phyloP scores from a whole-genome alignment of 1,140 invertebrate genomes.

The Sweltsa coloradensis region DNA sequence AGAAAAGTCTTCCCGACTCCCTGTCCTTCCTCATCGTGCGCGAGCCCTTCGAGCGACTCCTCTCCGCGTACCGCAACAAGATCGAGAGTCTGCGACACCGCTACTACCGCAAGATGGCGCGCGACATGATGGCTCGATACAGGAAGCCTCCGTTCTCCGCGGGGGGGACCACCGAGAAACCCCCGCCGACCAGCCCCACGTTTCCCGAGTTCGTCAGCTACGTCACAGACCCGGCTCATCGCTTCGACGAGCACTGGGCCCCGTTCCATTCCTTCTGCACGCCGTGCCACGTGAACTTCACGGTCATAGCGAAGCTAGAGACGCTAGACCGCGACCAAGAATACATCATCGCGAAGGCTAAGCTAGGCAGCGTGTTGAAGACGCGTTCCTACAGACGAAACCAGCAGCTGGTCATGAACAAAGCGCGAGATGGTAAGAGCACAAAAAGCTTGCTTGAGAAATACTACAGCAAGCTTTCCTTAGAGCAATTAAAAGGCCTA shows the following conservation, averaged over 20 bases:
- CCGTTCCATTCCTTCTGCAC: constrained; percentile 34
- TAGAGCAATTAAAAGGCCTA: constrained; percentile 17
- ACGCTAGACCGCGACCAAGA: constrained; percentile 30
- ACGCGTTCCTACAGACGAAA: constrained; percentile 11
- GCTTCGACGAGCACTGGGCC: constrained; percentile 39
- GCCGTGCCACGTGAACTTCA: constrained; percentile 35
- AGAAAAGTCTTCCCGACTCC: constrained; percentile 11
- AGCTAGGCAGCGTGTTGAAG: constrained; percentile 10
- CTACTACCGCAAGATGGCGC: constrained; percentile 21
- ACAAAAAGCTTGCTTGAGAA: constrained; percentile 17
- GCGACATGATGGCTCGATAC: constrained; percentile 16
- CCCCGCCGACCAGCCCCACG: too few relatives aligned
- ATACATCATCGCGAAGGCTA: constrained; percentile 21
- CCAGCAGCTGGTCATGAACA: constrained; percentile 11
- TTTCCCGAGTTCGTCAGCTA: constrained; percentile 13
- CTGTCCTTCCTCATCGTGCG: constrained; percentile 33
- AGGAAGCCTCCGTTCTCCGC: neutral
- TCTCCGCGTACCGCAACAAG: constrained; percentile 38
- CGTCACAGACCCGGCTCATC: constrained; percentile 7
- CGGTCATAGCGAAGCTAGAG: constrained; percentile 36
- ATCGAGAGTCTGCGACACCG: constrained; percentile 25
- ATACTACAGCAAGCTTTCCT: constrained; percentile 17
- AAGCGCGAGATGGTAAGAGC: constrained; percentile 13
- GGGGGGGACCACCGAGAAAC: neutral
- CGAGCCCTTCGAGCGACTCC: constrained; percentile 37